Percentiles rank a stretch among this genome's conserved stretches.
Evolutionary conservation across 2,113 vertebrate genomes (phyloP).

Genomic region (Danionella cerebrum): DNA sequence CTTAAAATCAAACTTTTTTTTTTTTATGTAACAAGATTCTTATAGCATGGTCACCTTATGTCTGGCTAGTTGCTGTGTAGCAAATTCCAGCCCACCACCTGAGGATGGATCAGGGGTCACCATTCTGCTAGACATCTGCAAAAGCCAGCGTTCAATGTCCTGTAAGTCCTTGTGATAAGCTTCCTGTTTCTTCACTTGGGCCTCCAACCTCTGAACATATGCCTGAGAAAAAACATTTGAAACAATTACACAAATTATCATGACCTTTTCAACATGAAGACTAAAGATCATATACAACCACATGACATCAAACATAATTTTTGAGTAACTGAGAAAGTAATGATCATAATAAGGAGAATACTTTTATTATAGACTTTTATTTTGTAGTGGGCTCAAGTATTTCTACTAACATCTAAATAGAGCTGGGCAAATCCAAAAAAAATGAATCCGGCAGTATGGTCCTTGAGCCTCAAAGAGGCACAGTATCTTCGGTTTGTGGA

Average conservation of each 20-base stretch:
- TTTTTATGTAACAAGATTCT: no score
- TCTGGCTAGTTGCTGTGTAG: slow-evolving; percentile 88
- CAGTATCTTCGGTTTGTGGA: no score
- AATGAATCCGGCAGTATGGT: no score
- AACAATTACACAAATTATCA: background rate
- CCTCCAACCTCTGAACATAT: slow-evolving; percentile 70
- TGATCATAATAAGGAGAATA: no score
- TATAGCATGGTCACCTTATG: slow-evolving; percentile 90
- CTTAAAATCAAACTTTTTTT: background rate
- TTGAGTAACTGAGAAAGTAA: no score
- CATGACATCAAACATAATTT: background rate
- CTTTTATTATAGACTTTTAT: no score
- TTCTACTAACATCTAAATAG: no score
- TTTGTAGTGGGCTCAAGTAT: no score
- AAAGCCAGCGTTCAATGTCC: slow-evolving; percentile 90
- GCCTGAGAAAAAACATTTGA: slow-evolving; percentile 54
- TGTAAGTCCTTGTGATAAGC: slow-evolving; percentile 84
- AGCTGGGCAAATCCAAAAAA: no score
- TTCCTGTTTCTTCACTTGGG: slow-evolving; percentile 85
- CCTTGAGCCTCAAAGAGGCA: no score
- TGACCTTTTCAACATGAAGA: background rate
- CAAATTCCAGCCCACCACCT: slow-evolving; percentile 73
- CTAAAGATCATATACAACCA: slow-evolving; percentile 3
- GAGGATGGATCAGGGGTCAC: slow-evolving; percentile 80
- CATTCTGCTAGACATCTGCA: slow-evolving; percentile 91